Evolutionary conservation across 2,888 invertebrate species (phyloP), one percentile per base, ranked within the genome.

Genomic region (Amphipyra berbera): DNA sequence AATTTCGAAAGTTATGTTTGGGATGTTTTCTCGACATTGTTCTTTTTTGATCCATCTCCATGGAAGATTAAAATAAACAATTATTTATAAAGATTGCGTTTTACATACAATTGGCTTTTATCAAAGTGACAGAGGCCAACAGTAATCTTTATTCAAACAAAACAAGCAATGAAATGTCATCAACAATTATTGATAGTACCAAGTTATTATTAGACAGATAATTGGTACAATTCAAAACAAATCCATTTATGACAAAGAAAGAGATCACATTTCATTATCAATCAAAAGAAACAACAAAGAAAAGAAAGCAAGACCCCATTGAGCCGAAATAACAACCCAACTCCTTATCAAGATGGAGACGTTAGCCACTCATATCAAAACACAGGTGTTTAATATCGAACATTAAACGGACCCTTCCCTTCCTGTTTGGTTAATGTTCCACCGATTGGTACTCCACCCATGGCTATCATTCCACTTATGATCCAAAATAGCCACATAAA

Each of bases 401-500:
- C 80, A 75, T 78, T 78, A 80, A 73, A 62, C 61, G 66, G 74
- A 67, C 61, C 65, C 72, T 74, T 68, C 69, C 70, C 79, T 82
- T 82, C 80, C 79, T 72, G 77, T 73, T 74, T 75, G 69, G 75
- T 81, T 88, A 87, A 88, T 85, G 86, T 87, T 86, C 76, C 73
- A 82, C 86, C 83, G 84, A 89, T 85, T 82, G 83, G 83, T 82
- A 83, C 86, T 84, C 82, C 79, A 82, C 65, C 78, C 79, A 75
- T 76, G 82, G 75, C 88, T 92, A 92, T 91, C 91, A 82, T 66
- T 67, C 80, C 92, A 90, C 93, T 93, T 86, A 85, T 84, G 85
- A 79, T 82, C 87, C 76, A 74, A 90, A 92, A 93, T 92, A 92
- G 83, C 87, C 53, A 63, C 84, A 77, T 87, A 82, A 79, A 88